phyloP scores from a whole-genome alignment of 2,113 vertebrate genomes.

The Calypte anna region DNA sequence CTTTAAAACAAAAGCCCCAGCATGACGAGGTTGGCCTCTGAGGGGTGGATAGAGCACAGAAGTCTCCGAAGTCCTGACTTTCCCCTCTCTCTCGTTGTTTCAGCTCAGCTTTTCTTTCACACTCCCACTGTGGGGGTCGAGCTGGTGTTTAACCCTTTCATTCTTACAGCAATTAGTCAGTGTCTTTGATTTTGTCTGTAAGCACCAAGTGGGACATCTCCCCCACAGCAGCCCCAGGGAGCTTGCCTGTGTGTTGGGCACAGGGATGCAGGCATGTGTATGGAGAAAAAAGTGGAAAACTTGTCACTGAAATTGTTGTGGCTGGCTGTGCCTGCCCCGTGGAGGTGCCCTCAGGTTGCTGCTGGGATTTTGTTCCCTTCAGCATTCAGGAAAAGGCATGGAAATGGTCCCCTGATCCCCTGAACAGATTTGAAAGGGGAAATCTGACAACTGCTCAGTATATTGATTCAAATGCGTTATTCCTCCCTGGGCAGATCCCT shows the following conservation, averaged over 20 bases:
- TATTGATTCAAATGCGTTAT: slow-evolving; percentile 53
- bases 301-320: not conserved
- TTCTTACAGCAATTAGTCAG: not conserved
- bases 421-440: slow-evolving; percentile 42
- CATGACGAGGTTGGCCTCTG: not conserved
- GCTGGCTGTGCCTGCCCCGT: not conserved
- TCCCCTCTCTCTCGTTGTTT: not conserved
- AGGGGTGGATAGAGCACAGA: not conserved
- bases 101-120: slow-evolving; percentile 29
- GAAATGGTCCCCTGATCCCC: not conserved
- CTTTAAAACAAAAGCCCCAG: not conserved
- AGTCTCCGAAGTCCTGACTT: not conserved
- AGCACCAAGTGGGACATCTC: not conserved
- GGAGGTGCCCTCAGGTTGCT: slow-evolving; percentile 30
- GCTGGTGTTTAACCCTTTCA: not conserved
- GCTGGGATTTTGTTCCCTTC: not conserved
- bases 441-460: slow-evolving; percentile 49
- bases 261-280: not conserved
- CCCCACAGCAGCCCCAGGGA: not conserved
- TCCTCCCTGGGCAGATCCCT: slow-evolving; percentile 41
- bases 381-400: not conserved
- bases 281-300: not conserved
- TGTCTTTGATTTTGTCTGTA: not conserved
- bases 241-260: not conserved
- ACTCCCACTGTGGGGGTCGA: not conserved